Conservation (phyloP, 2,888 invertebrate genomes). For the Microctonus brassicae region DNA sequence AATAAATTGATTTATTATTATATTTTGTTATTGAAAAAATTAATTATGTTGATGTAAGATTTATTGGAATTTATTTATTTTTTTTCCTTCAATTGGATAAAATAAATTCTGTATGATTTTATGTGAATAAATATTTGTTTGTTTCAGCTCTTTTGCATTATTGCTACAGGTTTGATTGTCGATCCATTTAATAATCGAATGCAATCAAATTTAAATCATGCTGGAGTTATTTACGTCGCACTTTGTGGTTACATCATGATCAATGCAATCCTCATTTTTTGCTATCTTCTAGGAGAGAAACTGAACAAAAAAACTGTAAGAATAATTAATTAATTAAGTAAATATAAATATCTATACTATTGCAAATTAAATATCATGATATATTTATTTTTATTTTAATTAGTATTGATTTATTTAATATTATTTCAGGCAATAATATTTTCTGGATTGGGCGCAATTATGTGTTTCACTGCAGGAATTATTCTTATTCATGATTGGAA, state of each 20-base stretch:
- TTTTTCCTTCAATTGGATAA: not conserved
- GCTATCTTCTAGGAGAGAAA: constrained; percentile 74
- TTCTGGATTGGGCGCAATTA: constrained; percentile 74
- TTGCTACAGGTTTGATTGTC: constrained; percentile 75
- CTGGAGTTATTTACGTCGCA: constrained; percentile 77
- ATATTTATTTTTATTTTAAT: not conserved
- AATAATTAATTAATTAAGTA: no score
- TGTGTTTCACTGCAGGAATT: constrained; percentile 77
- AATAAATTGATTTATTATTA: no score
- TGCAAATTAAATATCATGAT: no score
- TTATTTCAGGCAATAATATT: constrained; percentile 72
- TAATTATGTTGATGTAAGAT: not conserved
- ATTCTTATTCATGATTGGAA: constrained; percentile 72
- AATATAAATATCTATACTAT: no score
- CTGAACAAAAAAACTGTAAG: constrained; percentile 74
- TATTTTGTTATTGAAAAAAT: not conserved
- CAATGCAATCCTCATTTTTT: constrained; percentile 74
- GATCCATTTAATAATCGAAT: constrained; percentile 73
- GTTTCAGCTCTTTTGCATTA: constrained; percentile 73
- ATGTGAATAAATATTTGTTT: constrained; percentile 17
- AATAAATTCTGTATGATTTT: no score
- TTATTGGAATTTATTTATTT: not conserved
- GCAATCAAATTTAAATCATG: constrained; percentile 71
- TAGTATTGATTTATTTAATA: not conserved
- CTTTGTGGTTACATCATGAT: constrained; percentile 78